Conservation (phyloP, 2,888 invertebrate species). For the Branchellion lobata region DNA sequence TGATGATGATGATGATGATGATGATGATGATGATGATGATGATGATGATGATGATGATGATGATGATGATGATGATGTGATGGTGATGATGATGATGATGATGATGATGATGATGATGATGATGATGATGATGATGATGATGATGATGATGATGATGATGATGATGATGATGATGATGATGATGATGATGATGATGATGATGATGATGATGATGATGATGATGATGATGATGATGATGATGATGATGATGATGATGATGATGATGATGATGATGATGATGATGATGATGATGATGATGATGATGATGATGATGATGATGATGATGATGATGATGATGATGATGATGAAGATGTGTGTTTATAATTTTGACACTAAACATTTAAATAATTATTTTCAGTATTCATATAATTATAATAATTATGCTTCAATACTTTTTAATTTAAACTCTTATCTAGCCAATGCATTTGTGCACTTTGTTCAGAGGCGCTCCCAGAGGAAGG, state of each 20-base stretch:
- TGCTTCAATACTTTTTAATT: not conserved
- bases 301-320: slow-evolving; percentile 34
- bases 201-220: slow-evolving; percentile 5
- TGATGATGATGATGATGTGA: too few species aligned
- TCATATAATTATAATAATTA: not conserved
- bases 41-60: not conserved
- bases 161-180: not conserved
- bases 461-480: too few species aligned
- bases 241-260: slow-evolving; percentile 33
- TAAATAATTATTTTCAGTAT: not conserved
- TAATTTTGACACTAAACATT: slow-evolving; percentile 12
- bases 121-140: slow-evolving; percentile 9
- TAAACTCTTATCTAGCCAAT: too few species aligned
- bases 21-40: not conserved
- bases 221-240: not conserved
- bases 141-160: too few species aligned
- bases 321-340: slow-evolving; percentile 36
- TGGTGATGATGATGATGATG: slow-evolving; percentile 19
- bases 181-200: not conserved
- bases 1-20: not conserved
- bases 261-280: slow-evolving; percentile 29
- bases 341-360: slow-evolving; percentile 25
- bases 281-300: slow-evolving; percentile 30
- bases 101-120: slow-evolving; percentile 24
- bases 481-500: too few species aligned